Percentiles rank a stretch among this genome's conserved stretches.
Conservation (phyloP, 2,888 invertebrate genomes). For the Dioctria rufipes region DNA sequence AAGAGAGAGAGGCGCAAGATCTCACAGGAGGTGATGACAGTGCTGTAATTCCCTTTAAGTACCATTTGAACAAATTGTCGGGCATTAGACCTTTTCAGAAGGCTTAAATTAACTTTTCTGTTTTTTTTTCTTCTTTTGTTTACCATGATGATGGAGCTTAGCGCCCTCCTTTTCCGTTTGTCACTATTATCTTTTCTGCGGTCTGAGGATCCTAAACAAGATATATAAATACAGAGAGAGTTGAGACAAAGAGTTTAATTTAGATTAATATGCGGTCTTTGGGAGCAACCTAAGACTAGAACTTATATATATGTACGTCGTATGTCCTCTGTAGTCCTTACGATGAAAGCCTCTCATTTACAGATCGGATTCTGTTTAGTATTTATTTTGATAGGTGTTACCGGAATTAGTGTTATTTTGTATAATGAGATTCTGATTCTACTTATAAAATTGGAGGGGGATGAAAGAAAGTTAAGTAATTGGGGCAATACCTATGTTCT, state of each 20-base stretch:
- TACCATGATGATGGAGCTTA: neutral
- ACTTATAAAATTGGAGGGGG: too few species aligned
- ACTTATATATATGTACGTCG: neutral
- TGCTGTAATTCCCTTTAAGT: constrained; percentile 49
- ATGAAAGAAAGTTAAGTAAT: too few species aligned
- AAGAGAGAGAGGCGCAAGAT: constrained; percentile 8
- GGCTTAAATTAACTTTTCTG: constrained; percentile 48
- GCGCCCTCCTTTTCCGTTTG: neutral
- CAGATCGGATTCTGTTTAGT: neutral
- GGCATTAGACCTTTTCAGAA: constrained; percentile 44
- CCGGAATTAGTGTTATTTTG: neutral
- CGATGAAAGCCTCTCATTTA: constrained; percentile 3
- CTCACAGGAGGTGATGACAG: constrained; percentile 43
- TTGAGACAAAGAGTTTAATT: constrained; percentile 11
- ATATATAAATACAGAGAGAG: neutral
- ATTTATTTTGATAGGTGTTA: neutral
- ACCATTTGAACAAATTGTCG: constrained; percentile 49
- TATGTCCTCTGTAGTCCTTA: neutral
- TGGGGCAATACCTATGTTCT: too few species aligned
- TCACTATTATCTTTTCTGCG: neutral
- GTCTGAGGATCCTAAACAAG: neutral
- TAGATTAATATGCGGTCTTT: constrained; percentile 49
- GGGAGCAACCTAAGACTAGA: neutral
- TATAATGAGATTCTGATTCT: too few species aligned
- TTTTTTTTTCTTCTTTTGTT: neutral